Percentiles rank a stretch among this genome's conserved stretches.
Conservation (phyloP, 1,140 invertebrate genomes). For the Muscidifurax raptorellus region DNA sequence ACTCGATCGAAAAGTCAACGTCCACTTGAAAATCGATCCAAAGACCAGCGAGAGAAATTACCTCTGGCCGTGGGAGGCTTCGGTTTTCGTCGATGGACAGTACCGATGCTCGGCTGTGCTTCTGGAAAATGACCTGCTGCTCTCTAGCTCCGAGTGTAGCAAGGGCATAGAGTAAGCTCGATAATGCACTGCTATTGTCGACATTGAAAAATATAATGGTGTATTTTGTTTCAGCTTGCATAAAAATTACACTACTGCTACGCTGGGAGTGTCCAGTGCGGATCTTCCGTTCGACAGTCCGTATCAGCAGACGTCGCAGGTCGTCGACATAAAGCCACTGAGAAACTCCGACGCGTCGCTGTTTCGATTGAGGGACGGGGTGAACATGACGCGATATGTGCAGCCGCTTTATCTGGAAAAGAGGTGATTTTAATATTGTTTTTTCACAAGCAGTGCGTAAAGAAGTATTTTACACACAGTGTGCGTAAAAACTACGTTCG, state of each 20-base stretch:
- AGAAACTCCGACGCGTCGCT: slow-evolving; percentile 76
- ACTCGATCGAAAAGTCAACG: slow-evolving; percentile 58
- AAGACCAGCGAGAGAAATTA: slow-evolving; percentile 61
- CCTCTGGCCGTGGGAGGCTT: slow-evolving; percentile 82
- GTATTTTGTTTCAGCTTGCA: slow-evolving; percentile 72
- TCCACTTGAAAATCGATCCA: slow-evolving; percentile 53
- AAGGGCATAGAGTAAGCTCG: slow-evolving; percentile 74
- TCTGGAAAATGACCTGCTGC: slow-evolving; percentile 80
- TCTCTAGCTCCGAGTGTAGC: slow-evolving; percentile 78
- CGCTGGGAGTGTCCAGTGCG: slow-evolving; percentile 80
- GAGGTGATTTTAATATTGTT: slow-evolving; percentile 56
- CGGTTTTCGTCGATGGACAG: slow-evolving; percentile 80
- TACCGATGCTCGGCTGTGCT: slow-evolving; percentile 81
- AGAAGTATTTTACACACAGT: background rate
- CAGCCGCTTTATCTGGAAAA: slow-evolving; percentile 76
- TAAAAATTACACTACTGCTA: slow-evolving; percentile 78
- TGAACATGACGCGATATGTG: slow-evolving; percentile 78
- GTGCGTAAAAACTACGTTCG: background rate
- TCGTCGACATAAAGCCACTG: slow-evolving; percentile 76
- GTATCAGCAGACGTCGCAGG: slow-evolving; percentile 80
- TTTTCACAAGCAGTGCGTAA: no score
- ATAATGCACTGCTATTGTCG: no score
- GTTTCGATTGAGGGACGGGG: slow-evolving; percentile 77
- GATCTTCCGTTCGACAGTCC: slow-evolving; percentile 78
- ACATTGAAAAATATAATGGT: no score